Conservation (phyloP, 2,113 vertebrate species). For the Conger conger region DNA sequence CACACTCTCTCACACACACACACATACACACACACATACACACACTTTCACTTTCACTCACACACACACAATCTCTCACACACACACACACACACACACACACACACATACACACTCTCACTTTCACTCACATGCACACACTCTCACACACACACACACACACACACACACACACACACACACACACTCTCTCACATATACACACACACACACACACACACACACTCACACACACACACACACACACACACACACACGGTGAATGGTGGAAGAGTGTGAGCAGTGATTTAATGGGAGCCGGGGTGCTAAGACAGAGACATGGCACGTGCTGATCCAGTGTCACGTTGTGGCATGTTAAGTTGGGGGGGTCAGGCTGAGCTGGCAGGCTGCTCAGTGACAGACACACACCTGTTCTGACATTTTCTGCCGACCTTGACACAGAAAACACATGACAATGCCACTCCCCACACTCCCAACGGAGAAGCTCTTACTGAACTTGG, state of each 20-base stretch:
- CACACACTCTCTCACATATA: too few relatives aligned
- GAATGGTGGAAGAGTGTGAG: slow-evolving; percentile 23
- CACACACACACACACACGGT: background rate
- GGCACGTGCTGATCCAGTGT: slow-evolving; percentile 53
- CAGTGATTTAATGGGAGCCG: slow-evolving; percentile 32
- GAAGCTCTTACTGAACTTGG: slow-evolving; percentile 40
- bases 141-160: too few relatives aligned
- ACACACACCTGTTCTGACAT: slow-evolving; percentile 76
- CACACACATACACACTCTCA: too few relatives aligned
- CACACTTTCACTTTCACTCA: too few relatives aligned
- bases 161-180: too few relatives aligned
- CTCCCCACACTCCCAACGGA: slow-evolving; percentile 57
- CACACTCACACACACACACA: slow-evolving; percentile 17
- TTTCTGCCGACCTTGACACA: slow-evolving; percentile 73
- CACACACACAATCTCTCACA: too few relatives aligned
- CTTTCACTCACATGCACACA: too few relatives aligned
- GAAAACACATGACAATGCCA: slow-evolving; percentile 69
- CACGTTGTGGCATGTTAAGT: slow-evolving; percentile 54
- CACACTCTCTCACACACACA: too few relatives aligned
- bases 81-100: too few relatives aligned
- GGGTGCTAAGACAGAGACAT: slow-evolving; percentile 33
- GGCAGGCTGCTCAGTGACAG: slow-evolving; percentile 68
- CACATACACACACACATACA: too few relatives aligned
- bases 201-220: background rate
- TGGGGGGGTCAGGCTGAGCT: slow-evolving; percentile 61